These are phyloP conservation scores for Prunella himalayana DNA, from an alignment of 2,113 vertebrate species.

Conservation along the genomic window DNA sequence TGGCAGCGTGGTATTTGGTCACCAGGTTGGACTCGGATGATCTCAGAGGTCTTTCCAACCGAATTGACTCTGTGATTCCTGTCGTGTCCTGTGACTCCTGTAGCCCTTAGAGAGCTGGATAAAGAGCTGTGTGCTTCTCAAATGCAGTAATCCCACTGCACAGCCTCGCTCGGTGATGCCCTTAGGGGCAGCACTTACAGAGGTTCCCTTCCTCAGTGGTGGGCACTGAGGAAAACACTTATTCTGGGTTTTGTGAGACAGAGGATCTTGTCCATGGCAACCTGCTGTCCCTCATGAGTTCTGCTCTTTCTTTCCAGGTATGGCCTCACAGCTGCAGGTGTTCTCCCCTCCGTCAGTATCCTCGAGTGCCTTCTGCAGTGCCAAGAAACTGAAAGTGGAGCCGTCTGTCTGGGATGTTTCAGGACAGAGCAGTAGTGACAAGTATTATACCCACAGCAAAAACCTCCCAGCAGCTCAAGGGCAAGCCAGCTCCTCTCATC, in stretches of 20 bases:
- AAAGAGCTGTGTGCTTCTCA: background rate
- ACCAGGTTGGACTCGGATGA: background rate
- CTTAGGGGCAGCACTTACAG: background rate
- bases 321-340: constrained; percentile 95
- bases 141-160: accelerated
- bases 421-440: constrained; percentile 84
- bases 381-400: constrained; percentile 98
- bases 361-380: constrained; percentile 94
- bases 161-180: accelerated
- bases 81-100: background rate
- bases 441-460: constrained; percentile 88
- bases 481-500: constrained; percentile 82
- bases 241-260: background rate
- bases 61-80: background rate
- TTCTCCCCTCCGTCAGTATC: constrained; percentile 96
- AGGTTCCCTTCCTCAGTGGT: background rate
- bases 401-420: constrained; percentile 90
- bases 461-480: constrained; percentile 81
- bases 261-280: accelerated
- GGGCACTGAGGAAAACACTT: background rate
- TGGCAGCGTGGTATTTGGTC: background rate
- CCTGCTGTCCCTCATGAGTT: background rate
- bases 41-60: background rate
- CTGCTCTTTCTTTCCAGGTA: constrained; percentile 70
- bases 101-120: background rate